Evolutionary conservation across 1,140 invertebrate species (phyloP).

Genomic region (Bombus huntii): DNA sequence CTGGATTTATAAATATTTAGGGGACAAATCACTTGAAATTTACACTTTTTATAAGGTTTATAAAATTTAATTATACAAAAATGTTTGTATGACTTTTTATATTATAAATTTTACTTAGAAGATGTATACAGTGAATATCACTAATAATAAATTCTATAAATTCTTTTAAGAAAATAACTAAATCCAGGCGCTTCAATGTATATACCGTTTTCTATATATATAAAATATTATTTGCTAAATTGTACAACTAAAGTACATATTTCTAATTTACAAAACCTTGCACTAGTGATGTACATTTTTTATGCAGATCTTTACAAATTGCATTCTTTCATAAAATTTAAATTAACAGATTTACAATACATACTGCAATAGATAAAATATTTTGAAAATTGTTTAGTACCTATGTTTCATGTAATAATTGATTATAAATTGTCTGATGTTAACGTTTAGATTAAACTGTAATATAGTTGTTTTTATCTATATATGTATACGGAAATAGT

Average conservation of each 20-base stretch:
- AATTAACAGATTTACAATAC: constrained; percentile 31
- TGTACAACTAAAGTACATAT: constrained; percentile 22
- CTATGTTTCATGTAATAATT: constrained; percentile 38
- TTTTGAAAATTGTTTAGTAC: constrained; percentile 22
- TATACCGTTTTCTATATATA: constrained; percentile 3
- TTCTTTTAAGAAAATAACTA: constrained; percentile 41
- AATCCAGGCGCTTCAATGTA: constrained; percentile 8
- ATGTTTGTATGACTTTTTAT: not conserved
- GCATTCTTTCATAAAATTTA: constrained; percentile 46
- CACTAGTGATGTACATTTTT: not conserved
- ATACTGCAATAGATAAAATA: constrained; percentile 10
- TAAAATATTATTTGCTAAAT: constrained; percentile 29
- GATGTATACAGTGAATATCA: not conserved
- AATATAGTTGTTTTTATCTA: constrained; percentile 13
- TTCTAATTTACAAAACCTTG: constrained; percentile 11
- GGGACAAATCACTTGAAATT: not conserved
- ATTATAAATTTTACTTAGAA: not conserved
- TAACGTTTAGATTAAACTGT: not conserved
- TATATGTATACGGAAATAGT: not conserved
- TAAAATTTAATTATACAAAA: constrained; percentile 39
- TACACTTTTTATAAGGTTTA: not conserved
- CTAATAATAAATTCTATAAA: constrained; percentile 31
- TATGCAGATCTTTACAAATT: not conserved
- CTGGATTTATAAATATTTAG: not conserved
- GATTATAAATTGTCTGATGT: constrained; percentile 16